Conservation (phyloP, 2,888 invertebrate species). For the Drosophila recens region DNA sequence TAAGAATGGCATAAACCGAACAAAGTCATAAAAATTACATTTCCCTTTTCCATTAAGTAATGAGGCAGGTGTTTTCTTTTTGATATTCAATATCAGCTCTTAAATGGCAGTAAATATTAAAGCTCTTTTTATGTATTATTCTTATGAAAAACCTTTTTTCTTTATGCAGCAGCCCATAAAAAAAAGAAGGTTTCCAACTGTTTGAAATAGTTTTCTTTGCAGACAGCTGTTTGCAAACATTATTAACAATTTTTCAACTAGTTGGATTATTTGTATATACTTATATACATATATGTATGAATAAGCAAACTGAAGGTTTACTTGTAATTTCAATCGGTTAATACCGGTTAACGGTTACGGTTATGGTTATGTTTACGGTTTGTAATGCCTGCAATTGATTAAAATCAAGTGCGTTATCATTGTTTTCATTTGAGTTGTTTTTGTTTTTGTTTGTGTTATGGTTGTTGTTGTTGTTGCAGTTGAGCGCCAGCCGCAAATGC, state of each 20-base stretch:
- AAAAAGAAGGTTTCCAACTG: background rate
- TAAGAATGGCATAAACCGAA: slow-evolving; percentile 24
- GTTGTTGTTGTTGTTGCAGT: slow-evolving; percentile 23
- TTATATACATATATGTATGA: too few relatives aligned
- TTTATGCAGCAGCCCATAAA: background rate
- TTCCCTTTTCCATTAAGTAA: slow-evolving; percentile 18
- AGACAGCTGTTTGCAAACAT: background rate
- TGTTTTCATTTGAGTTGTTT: slow-evolving; percentile 10
- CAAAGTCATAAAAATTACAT: slow-evolving; percentile 32
- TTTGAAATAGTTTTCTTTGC: background rate
- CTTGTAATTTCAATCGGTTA: too few relatives aligned
- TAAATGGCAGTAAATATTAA: background rate
- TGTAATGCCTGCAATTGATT: background rate
- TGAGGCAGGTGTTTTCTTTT: slow-evolving; percentile 35
- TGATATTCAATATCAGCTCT: background rate
- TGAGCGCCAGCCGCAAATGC: slow-evolving; percentile 31
- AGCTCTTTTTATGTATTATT: background rate
- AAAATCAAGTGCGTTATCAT: slow-evolving; percentile 45
- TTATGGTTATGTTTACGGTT: too few relatives aligned
- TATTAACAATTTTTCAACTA: background rate
- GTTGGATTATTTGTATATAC: background rate
- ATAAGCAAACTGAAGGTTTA: too few relatives aligned
- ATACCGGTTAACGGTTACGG: too few relatives aligned
- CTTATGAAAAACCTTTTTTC: background rate
- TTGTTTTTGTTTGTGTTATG: slow-evolving; percentile 11